Evolutionary conservation across 1,140 invertebrate genomes (phyloP), one percentile per base, ranked within the genome.

Genomic region (Andricus grossulariae): DNA sequence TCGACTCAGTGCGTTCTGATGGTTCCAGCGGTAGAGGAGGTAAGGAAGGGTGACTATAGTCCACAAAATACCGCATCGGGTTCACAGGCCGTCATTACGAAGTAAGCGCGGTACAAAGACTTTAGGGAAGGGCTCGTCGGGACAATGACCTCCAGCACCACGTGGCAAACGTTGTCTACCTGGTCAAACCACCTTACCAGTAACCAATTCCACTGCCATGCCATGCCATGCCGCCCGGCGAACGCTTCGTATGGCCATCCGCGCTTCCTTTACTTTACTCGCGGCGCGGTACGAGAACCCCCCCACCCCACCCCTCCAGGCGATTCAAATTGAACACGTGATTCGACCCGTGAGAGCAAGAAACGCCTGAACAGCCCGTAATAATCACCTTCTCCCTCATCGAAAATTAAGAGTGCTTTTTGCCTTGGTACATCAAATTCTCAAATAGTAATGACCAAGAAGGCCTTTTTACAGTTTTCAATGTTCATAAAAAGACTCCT

Each of bases 101-200:
- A 83, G 81, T 78, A 80, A 32, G 77, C 78, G 81, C 76, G 76
- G 80, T 78, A 83, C 80, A 83, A 83, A 81, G 79, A 83, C 83
- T 84, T 84, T 84, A 81, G 83, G 83, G 79, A 84, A 84, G 84
- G 84, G 82, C 84, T 85, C 76, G 75, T 80, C 75, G 84, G 85
- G 87, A 78, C 87, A 78, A 88, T 88, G 88, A 89, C 88, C 88
- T 75, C 79, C 79, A 82, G 82, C 82, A 88, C 88, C 88, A 89
- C 88, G 88, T 89, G 86, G 87, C 87, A 84, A 86, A 85, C 85
- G 85, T 82, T 85, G 85, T 87, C 85, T 89, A 88, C 86, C 82
- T 84, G 87, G 85, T 88, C 88, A 85, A 87, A 87, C 86, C 84
- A 86, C 87, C 87, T 89, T 81, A 76, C 85, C 72, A 83, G 72